Evolutionary conservation across 2,113 vertebrate species (phyloP).

Genomic region (Varanus komodoensis): DNA sequence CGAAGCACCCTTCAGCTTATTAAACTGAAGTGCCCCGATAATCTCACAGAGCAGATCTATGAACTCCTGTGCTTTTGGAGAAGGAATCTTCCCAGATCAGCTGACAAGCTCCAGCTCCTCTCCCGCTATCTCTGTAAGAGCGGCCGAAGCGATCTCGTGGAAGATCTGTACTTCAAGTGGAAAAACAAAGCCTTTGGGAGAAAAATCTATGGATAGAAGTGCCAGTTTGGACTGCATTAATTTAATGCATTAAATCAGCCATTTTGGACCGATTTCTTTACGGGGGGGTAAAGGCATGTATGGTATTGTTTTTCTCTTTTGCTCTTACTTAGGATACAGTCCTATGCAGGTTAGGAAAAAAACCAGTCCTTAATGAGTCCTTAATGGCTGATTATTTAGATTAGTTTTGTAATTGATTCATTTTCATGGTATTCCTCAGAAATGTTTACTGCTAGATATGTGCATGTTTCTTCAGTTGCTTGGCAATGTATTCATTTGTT

Average conservation of each 20-base stretch:
- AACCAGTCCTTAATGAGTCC: too few relatives aligned
- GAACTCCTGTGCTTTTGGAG: slow-evolving; percentile 87
- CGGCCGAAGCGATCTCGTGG: slow-evolving; percentile 82
- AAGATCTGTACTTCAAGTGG: slow-evolving; percentile 76
- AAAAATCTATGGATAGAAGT: background rate
- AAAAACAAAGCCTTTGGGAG: slow-evolving; percentile 68
- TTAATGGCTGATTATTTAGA: background rate
- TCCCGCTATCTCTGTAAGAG: slow-evolving; percentile 80
- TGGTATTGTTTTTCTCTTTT: too few relatives aligned
- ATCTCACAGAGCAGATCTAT: slow-evolving; percentile 80
- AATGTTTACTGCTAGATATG: background rate
- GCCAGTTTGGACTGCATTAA: background rate
- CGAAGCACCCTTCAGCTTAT: slow-evolving; percentile 84
- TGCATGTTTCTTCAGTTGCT: background rate
- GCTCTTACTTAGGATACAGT: background rate
- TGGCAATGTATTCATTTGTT: background rate
- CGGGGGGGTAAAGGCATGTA: background rate
- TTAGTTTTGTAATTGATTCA: too few relatives aligned
- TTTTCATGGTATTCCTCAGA: too few relatives aligned
- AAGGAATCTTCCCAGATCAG: slow-evolving; percentile 78
- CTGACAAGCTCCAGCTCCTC: slow-evolving; percentile 81
- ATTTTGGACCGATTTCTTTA: background rate
- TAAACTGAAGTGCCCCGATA: slow-evolving; percentile 79
- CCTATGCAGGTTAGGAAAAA: too few relatives aligned
- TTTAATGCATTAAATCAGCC: background rate